Evolutionary conservation across 2,797 vertebrate species (phyloP).

Genomic region (Chromis chromis): DNA sequence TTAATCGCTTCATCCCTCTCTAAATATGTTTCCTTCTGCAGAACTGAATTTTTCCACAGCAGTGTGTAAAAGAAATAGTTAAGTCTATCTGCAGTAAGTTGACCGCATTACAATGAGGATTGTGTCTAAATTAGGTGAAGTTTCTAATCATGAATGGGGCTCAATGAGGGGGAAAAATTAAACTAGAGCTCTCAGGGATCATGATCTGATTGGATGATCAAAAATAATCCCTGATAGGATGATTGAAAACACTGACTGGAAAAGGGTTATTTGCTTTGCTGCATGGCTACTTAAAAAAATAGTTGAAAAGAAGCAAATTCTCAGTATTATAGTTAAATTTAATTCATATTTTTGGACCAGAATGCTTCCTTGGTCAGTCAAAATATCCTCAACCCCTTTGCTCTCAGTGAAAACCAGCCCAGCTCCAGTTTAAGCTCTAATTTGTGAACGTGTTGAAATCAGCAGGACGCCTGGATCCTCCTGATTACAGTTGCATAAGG

Average conservation of each 20-base stretch:
- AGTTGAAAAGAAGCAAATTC: no score
- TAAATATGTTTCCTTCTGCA: no score
- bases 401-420: constrained; percentile 2
- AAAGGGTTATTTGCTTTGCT: background rate
- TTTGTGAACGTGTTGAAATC: constrained; percentile 34
- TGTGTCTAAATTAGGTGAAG: background rate
- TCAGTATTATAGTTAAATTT: no score
- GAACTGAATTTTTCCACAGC: no score
- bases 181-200: background rate
- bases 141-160: background rate
- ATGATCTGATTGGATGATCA: background rate
- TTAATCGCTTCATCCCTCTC: no score
- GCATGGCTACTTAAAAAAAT: background rate
- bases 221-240: background rate
- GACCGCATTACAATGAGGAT: no score
- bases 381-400: background rate
- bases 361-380: no score
- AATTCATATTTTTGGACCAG: no score
- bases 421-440: constrained; percentile 16
- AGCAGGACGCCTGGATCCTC: background rate
- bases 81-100: no score
- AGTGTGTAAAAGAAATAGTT: no score
- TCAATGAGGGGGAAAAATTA: background rate
- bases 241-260: background rate
- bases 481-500: constrained; percentile 45